Percentiles rank a stretch among this genome's conserved stretches.
phyloP scores from a whole-genome alignment of 2,797 vertebrate species.

The Helicolenus hilgendorfi region DNA sequence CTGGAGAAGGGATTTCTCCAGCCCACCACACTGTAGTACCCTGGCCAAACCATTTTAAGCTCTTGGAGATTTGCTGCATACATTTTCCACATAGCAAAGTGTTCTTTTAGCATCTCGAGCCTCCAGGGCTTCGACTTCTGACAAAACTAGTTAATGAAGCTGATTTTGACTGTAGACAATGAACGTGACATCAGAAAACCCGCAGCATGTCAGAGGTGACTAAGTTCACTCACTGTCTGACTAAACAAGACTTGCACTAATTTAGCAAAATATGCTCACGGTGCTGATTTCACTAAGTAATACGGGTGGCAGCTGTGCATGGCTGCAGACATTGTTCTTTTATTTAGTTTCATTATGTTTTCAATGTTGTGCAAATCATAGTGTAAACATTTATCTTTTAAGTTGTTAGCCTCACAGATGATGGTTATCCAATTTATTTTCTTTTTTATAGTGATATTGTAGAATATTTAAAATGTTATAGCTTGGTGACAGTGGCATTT shows the following conservation, averaged over 20 bases:
- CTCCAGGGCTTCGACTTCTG: slow-evolving; percentile 45
- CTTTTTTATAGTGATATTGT: neutral
- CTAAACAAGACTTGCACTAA: neutral
- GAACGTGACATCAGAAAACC: neutral
- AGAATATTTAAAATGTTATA: neutral
- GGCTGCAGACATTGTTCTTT: neutral
- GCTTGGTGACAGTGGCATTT: neutral
- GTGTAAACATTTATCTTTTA: neutral
- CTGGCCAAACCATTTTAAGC: slow-evolving; percentile 35
- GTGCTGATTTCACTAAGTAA: neutral
- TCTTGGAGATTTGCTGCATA: slow-evolving; percentile 48
- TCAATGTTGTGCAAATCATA: neutral
- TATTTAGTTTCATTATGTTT: neutral
- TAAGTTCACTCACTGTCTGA: slow-evolving; percentile 6
- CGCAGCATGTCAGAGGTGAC: slow-evolving; percentile 1
- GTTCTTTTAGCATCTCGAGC: slow-evolving; percentile 38
- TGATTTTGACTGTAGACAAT: neutral
- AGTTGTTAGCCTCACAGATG: neutral
- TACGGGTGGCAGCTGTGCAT: neutral
- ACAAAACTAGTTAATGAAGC: slow-evolving; percentile 22
- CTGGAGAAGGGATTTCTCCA: slow-evolving; percentile 60
- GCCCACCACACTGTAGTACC: slow-evolving; percentile 23
- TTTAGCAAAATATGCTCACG: neutral
- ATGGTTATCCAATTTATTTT: neutral
- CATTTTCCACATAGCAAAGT: slow-evolving; percentile 57